Conservation (phyloP, 2,113 vertebrate genomes). For the Pachyramphus minor region DNA sequence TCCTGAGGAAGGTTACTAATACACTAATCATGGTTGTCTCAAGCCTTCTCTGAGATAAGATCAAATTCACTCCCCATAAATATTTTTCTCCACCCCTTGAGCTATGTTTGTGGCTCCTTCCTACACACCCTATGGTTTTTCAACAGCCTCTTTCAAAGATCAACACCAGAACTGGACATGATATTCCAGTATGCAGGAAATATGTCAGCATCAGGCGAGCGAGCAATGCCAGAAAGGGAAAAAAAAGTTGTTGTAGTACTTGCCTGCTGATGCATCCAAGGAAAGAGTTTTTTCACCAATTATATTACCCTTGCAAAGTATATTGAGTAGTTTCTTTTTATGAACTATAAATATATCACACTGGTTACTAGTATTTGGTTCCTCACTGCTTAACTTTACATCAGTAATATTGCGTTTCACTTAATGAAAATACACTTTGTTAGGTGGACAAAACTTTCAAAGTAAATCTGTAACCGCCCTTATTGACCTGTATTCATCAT, state of each 20-base stretch:
- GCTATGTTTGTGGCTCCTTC: constrained; percentile 13
- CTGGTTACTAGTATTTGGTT: not conserved
- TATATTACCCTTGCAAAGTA: not conserved
- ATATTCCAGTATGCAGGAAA: not conserved
- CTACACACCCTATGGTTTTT: not conserved
- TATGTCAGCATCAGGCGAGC: not conserved
- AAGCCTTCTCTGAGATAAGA: not conserved
- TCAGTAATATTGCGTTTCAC: not conserved
- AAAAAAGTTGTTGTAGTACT: not conserved
- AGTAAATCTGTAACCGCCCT: not conserved
- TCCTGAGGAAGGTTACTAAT: not conserved
- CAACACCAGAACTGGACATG: not conserved
- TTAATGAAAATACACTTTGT: not conserved
- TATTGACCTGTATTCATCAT: not conserved
- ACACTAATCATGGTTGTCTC: not conserved
- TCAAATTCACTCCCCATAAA: not conserved
- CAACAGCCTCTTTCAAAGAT: constrained; percentile 27
- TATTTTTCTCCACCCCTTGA: constrained; percentile 3
- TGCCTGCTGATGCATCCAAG: not conserved
- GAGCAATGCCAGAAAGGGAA: not conserved
- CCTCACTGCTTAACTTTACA: not conserved
- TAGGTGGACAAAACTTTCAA: not conserved
- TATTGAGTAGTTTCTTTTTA: not conserved
- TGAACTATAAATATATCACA: not conserved
- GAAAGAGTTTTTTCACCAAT: not conserved